phyloP scores from a whole-genome alignment of 1,140 invertebrate genomes.

The Drosophila novamexicana region DNA sequence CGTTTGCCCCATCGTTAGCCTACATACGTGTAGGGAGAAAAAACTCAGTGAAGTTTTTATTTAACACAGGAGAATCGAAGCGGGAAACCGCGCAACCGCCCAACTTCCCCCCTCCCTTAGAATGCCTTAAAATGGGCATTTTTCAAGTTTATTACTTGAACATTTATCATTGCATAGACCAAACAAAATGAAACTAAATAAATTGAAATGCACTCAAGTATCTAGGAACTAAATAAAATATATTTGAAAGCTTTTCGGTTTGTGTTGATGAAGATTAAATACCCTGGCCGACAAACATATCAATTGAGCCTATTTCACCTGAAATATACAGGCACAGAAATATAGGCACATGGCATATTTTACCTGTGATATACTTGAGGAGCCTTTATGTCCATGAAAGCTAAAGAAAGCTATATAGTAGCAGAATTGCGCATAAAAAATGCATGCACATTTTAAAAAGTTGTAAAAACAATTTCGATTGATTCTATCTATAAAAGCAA shows the following conservation, averaged over 20 bases:
- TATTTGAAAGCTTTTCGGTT: conserved; percentile 2
- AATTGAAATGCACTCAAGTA: conserved; percentile 67
- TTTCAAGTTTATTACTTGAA: conserved; percentile 71
- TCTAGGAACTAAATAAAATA: conserved; percentile 40
- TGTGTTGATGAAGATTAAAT: not conserved
- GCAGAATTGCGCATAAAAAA: no score
- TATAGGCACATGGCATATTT: no score
- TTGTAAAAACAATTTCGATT: no score
- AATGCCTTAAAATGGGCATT: conserved; percentile 54
- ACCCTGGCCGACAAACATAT: not conserved
- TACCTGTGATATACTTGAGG: no score
- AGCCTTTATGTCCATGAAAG: no score
- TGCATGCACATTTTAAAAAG: no score
- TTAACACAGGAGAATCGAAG: conserved; percentile 24
- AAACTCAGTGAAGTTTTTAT: conserved; percentile 23
- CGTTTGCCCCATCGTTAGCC: conserved; percentile 32
- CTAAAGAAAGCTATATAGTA: no score
- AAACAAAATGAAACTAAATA: conserved; percentile 43
- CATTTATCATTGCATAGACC: conserved; percentile 63
- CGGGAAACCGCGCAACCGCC: conserved; percentile 5
- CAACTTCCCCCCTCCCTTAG: not conserved
- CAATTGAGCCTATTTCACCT: no score
- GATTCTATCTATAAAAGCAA: no score
- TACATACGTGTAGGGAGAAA: conserved; percentile 46
- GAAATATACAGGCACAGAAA: no score